Conservation (phyloP, 2,797 vertebrate species). For the Cyprinella venusta region DNA sequence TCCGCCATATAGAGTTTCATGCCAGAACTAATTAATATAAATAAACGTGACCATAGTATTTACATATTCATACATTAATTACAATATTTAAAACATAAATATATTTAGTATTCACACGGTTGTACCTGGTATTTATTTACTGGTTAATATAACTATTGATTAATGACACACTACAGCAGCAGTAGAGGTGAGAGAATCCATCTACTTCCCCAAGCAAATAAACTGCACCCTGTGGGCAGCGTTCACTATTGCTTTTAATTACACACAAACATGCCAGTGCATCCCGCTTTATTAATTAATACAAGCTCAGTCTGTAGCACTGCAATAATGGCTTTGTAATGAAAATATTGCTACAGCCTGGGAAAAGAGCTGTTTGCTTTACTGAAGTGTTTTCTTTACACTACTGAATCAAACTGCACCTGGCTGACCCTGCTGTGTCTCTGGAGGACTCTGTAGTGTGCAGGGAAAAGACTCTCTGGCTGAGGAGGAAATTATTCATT, state of each 20-base stretch:
- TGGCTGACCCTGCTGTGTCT: slow-evolving; percentile 40
- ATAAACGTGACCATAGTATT: background rate
- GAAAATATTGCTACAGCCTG: slow-evolving; percentile 69
- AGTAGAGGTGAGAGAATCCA: background rate
- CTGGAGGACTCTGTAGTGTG: background rate
- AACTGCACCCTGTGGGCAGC: slow-evolving; percentile 2
- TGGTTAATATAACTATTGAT: background rate
- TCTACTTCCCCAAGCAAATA: slow-evolving; percentile 34
- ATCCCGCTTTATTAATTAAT: slow-evolving; percentile 68
- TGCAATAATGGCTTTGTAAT: slow-evolving; percentile 70
- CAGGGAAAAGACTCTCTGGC: background rate
- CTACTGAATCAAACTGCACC: slow-evolving; percentile 59
- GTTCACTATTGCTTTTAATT: slow-evolving; percentile 39
- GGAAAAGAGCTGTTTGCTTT: slow-evolving; percentile 53
- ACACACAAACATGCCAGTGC: slow-evolving; percentile 60
- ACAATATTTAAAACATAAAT: background rate
- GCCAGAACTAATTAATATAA: background rate
- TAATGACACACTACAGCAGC: background rate
- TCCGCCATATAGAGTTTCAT: no score
- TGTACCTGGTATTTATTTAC: background rate
- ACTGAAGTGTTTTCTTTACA: slow-evolving; percentile 65
- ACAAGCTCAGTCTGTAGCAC: slow-evolving; percentile 54
- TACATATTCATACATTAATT: background rate
- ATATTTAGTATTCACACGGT: background rate
- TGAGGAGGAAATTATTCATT: no score